Base-by-base conservation (phyloP, 2,888 invertebrate species). In the Chrysomela aeneicollis region DNA sequence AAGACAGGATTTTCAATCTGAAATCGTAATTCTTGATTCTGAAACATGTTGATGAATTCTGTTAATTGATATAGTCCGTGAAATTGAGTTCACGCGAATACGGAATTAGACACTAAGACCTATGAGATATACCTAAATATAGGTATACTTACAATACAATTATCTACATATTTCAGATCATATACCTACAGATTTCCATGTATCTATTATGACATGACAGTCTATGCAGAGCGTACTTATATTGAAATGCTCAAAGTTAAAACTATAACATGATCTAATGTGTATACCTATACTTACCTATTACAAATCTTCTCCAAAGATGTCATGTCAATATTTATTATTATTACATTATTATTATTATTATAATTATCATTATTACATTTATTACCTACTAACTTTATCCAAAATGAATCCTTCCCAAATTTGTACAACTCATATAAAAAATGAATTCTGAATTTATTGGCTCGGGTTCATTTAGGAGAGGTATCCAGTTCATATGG, bases 401-500 rank as follows among this genome's bases (percentile, higher is more conserved):
- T 76, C 71, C 77, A 72, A 76, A 77, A 77, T 79, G 78, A 79
- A 81, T 78, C 77, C 79, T 77, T 77, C 64, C 76, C 78, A 78
- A 79, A 71, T 72, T 73, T 71, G 63, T 71, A 64, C 63, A 63
- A 66, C 64, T 69, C 68, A 73, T 73, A 70, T 67, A 73, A 72
- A 69, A 70, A 69, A 69, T 72, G 69, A 73, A 57, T 69, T 73
- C 70, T 71, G 59, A 69, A 67, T 67, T 70, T 68, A 68, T 78
- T 77, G 78, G 71, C 76, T 81, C 79, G 79, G 78, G 79, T 81
- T 81, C 80, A 78, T 81, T 80, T 78, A 69, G 76, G 76, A 76
- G 74, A 77, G 76, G 79, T 81, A 80, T 79, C 79, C 79, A 82
- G 78, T 82, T 82, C 82, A 81, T 82, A 82, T 81, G 78, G 81